Evolutionary conservation across 2,888 invertebrate species (phyloP).

Genomic region (Orchesellides sinensis): DNA sequence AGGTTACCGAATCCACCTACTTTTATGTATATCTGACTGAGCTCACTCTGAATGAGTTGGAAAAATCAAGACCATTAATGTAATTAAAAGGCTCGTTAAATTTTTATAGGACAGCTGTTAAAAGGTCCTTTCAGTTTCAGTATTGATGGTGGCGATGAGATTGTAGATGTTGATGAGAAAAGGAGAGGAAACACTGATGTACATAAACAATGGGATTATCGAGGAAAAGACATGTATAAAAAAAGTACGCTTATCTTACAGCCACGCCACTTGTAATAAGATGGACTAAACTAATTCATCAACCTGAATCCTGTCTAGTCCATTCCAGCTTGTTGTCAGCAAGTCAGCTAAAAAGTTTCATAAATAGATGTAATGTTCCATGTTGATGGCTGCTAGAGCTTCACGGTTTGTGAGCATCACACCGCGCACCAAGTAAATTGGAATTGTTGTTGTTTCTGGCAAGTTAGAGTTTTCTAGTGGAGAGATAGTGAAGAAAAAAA

Average conservation of each 20-base stretch:
- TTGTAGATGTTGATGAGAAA: slow-evolving; percentile 29
- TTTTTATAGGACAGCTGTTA: slow-evolving; percentile 58
- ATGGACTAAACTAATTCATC: not conserved
- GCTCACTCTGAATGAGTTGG: slow-evolving; percentile 7
- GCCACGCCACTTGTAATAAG: not conserved
- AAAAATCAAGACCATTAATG: slow-evolving; percentile 46
- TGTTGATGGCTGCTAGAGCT: slow-evolving; percentile 19
- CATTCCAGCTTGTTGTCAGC: too few relatives aligned
- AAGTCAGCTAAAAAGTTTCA: too few relatives aligned
- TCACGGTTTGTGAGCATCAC: slow-evolving; percentile 45
- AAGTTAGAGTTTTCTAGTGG: not conserved
- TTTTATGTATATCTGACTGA: not conserved
- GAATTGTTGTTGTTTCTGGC: slow-evolving; percentile 6
- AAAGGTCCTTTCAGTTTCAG: slow-evolving; percentile 58
- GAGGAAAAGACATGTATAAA: slow-evolving; percentile 17
- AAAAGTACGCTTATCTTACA: not conserved
- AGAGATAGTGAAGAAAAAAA: not conserved
- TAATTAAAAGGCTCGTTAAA: slow-evolving; percentile 63
- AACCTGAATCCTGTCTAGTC: not conserved
- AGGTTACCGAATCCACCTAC: not conserved
- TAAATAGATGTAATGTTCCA: slow-evolving; percentile 5
- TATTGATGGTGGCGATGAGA: slow-evolving; percentile 39
- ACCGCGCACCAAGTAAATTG: slow-evolving; percentile 26
- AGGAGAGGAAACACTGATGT: slow-evolving; percentile 1
- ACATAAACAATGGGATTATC: slow-evolving; percentile 22